Percentiles rank a stretch among this genome's conserved stretches.
Conservation (phyloP, 2,113 vertebrate genomes). For the Thunnus maccoyii region DNA sequence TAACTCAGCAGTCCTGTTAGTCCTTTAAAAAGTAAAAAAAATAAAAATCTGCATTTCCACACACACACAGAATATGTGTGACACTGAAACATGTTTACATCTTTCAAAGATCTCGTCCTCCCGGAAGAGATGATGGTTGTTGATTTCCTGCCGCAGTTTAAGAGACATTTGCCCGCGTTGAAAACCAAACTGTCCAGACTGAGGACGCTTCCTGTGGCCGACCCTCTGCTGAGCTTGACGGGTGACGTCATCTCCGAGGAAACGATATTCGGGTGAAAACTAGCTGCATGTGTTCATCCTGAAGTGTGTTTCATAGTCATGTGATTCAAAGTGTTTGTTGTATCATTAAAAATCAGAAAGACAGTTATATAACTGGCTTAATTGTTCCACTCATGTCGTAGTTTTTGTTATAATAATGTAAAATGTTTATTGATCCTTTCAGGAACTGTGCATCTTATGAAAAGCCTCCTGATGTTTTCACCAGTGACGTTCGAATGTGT, state of each 20-base stretch:
- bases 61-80: background rate
- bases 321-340: background rate
- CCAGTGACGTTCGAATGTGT: background rate
- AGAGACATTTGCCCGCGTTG: slow-evolving; percentile 73
- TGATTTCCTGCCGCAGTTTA: slow-evolving; percentile 70
- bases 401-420: background rate
- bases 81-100: background rate
- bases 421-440: slow-evolving; percentile 6
- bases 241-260: slow-evolving; percentile 62
- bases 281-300: background rate
- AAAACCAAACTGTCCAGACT: slow-evolving; percentile 73
- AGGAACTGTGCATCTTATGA: slow-evolving; percentile 67
- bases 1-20: background rate
- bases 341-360: background rate
- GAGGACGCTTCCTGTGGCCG: slow-evolving; percentile 72
- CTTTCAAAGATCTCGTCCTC: slow-evolving; percentile 71
- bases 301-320: background rate
- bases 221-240: slow-evolving; percentile 71
- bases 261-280: slow-evolving; percentile 72
- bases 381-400: background rate
- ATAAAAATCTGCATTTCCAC: background rate
- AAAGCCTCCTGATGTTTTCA: slow-evolving; percentile 15
- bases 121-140: slow-evolving; percentile 70
- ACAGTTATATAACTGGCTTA: background rate
- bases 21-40: background rate